Evolutionary conservation across 1,140 invertebrate species (phyloP).

Genomic region (Harpegnathos saltator): DNA sequence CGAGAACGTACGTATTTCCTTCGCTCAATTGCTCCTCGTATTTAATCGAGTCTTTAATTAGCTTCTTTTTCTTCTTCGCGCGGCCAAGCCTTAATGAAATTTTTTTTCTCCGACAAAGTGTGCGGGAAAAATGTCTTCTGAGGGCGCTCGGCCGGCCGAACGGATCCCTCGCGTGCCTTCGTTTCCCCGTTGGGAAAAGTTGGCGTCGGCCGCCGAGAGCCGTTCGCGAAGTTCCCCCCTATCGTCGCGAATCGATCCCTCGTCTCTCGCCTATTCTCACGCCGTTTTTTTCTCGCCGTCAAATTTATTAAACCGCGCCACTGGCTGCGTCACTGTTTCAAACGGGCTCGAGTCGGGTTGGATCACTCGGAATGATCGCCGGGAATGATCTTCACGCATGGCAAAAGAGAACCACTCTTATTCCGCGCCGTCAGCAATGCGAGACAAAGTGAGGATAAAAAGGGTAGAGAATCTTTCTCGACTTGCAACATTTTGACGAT

Average conservation of each 20-base stretch:
- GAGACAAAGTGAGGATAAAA: slow-evolving; percentile 12
- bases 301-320: no score
- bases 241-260: background rate
- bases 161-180: no score
- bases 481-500: slow-evolving; percentile 5
- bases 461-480: background rate
- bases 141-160: no score
- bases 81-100: no score
- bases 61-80: background rate
- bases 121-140: no score
- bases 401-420: slow-evolving; percentile 1
- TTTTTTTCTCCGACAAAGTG: no score
- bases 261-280: no score
- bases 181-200: no score
- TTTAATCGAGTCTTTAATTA: slow-evolving; percentile 46
- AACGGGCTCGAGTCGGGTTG: background rate
- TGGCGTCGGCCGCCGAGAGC: no score
- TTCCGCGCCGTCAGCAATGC: slow-evolving; percentile 48
- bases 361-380: slow-evolving; percentile 44
- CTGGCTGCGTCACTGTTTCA: slow-evolving; percentile 2
- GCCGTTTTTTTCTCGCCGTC: no score
- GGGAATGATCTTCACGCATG: slow-evolving; percentile 32
- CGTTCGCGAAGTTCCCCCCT: background rate
- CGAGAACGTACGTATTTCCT: slow-evolving; percentile 1
- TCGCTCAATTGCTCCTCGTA: no score